Base-by-base conservation (phyloP, 2,113 vertebrate species). In the Chelonoidis abingdonii region DNA sequence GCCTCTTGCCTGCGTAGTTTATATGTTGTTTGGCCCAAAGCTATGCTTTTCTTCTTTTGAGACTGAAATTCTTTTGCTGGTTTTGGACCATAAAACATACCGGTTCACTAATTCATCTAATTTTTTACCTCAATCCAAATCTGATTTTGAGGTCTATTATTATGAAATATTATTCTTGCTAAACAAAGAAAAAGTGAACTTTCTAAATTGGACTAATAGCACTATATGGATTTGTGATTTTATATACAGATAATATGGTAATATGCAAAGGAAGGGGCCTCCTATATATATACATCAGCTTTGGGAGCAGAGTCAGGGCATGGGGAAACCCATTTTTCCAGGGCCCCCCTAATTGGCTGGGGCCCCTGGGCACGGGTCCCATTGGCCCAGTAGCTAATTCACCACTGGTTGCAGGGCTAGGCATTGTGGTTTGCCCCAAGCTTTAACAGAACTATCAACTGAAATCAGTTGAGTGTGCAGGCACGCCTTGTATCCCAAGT, bases 1-100 rank as follows among this genome's bases (percentile, higher is more conserved):
- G n/a, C 35, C 25, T 93, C 65, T 76, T 44, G 90, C 72, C 14
- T 41, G 53, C 41, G 25, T 53, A 94, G 44, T 92, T 93, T 84
- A 50, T 89, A 75, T 53, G 84, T 72, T 16, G 56, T 80, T 27
- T 83, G 57, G 38, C 75, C 92, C 62, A 91, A 92, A 96, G 56
- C 47, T 86, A n/a, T 72, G n/a, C 54, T 96, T 96, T 89, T 93
- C 19, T 89, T 92, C 49, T 95, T 94, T 56, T 88, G 29, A 89
- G 38, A 50, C 25, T 96, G 47, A 22, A 38, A 84, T 89, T 89
- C 29, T 94, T 95, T 83, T 94, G 44, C 75, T 87, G 83, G 75
- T 44, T 96, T 94, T 87, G 83, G 93, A 38, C n/a, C 57, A 87
- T 57, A 85, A 97, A 96, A 83, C 56, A 92, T 4, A 10, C 88